Percentiles rank a stretch among this genome's conserved stretches.
phyloP scores from a whole-genome alignment of 1,140 invertebrate species.

The Lineus longissimus region DNA sequence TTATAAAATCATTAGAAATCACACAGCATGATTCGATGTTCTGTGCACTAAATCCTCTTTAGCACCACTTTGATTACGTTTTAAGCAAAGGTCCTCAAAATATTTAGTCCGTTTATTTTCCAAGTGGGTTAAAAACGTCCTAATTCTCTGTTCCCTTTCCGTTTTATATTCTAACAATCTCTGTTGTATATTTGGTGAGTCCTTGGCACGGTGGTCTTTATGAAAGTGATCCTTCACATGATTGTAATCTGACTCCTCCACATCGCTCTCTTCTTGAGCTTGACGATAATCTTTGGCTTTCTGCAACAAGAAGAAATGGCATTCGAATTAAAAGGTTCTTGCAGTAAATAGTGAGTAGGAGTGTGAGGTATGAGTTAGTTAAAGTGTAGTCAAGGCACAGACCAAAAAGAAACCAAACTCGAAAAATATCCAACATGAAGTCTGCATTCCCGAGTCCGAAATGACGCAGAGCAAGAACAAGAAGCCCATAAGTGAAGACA shows the following conservation, averaged over 20 bases:
- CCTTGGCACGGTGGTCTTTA: not conserved
- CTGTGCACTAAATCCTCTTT: not conserved
- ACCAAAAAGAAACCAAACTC: too few relatives aligned
- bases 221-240: slow-evolving; percentile 18
- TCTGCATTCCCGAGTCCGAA: too few relatives aligned
- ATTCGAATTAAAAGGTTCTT: too few relatives aligned
- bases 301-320: slow-evolving; percentile 23
- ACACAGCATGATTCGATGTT: too few relatives aligned
- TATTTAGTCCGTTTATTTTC: slow-evolving; percentile 27
- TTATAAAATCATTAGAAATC: too few relatives aligned
- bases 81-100: slow-evolving; percentile 12
- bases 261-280: slow-evolving; percentile 24
- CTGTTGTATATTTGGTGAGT: slow-evolving; percentile 18
- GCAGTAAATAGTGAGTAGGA: too few relatives aligned
- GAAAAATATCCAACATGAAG: too few relatives aligned
- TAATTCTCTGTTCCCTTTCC: slow-evolving; percentile 26
- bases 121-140: slow-evolving; percentile 32
- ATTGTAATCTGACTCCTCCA: slow-evolving; percentile 30
- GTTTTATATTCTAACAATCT: slow-evolving; percentile 25
- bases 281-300: slow-evolving; percentile 30
- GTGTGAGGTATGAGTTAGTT: too few relatives aligned
- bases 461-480: too few relatives aligned
- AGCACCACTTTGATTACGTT: not conserved
- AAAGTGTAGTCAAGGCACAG: too few relatives aligned
- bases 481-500: too few relatives aligned